Evolutionary conservation across 2,113 vertebrate genomes (phyloP), one percentile per base, ranked within the genome.

Genomic region (Serilophus lunatus): DNA sequence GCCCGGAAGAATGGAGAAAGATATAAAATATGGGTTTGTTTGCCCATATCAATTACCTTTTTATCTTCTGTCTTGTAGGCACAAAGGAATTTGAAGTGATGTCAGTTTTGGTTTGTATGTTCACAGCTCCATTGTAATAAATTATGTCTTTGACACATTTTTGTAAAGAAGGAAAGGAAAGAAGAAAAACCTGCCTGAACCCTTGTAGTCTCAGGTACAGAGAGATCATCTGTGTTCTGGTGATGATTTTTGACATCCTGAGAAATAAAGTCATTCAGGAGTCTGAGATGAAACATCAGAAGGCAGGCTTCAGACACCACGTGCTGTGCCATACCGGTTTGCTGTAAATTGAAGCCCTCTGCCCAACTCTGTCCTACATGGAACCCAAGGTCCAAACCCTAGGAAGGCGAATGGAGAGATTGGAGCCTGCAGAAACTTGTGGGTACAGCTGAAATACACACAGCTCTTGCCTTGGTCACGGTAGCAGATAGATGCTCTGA

Each of bases 11-110:
- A 49, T 25, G 20, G 28, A 92, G 63, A 90, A 91, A 83, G 87
- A 76, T 54, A 84, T 97, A 93, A 97, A 95, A 96, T 95, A 96
- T 59, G 69, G 79, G 75, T 86, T 96, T 93, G 94, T 96, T 97
- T 97, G 88, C 82, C 83, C 38, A 56, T 95, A 95, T 95, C 95
- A 93, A 91, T 91, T 96, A 88, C 78, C 76, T 96, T 97, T 96
- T 93, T 93, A 95, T 97, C 94, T 97, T 49, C 45, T 82, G 86
- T 96, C 86, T 95, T 90, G 79, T 59, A 57, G 75, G 82, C 13
- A 8, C 95, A 96, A 88, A 95, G 88, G 72, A 79, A 88, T 95
- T 90, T 92, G 84, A 96, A 97, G 86, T 59, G 86, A 76, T 93
- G 95, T 95, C 96, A 93, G 72, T 61, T 95, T 96, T 96, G 82